Percentiles rank a stretch among this genome's conserved stretches.
Conservation (phyloP, 2,113 vertebrate genomes). For the Phycodurus eques region DNA sequence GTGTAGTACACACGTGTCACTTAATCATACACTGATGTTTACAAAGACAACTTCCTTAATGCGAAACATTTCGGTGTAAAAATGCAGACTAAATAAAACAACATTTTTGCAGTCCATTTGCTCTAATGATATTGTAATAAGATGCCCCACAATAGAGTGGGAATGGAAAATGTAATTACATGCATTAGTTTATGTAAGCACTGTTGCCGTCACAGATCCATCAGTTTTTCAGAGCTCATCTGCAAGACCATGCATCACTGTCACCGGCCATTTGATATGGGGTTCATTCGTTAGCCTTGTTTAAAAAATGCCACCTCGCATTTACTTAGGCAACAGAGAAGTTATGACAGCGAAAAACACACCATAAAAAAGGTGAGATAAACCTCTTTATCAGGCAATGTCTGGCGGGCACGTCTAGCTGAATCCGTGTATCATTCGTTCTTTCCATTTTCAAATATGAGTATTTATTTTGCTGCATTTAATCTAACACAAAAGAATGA, state of each 20-base stretch:
- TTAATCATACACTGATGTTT: slow-evolving; percentile 68
- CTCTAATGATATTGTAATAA: slow-evolving; percentile 99
- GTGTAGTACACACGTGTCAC: background rate
- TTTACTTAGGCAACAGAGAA: slow-evolving; percentile 71
- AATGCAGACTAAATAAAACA: slow-evolving; percentile 58
- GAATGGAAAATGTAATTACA: slow-evolving; percentile 99
- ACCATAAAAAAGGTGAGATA: slow-evolving; percentile 35
- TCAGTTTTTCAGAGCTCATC: slow-evolving; percentile 99
- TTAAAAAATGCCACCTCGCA: slow-evolving; percentile 77
- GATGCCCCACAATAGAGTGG: slow-evolving; percentile 94
- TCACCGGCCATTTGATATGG: slow-evolving; percentile 82
- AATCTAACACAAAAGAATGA: background rate
- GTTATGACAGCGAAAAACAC: slow-evolving; percentile 74
- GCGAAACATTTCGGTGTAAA: background rate
- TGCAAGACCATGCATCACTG: slow-evolving; percentile 98
- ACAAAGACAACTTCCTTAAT: slow-evolving; percentile 45
- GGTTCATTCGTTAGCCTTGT: slow-evolving; percentile 81
- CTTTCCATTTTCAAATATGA: background rate
- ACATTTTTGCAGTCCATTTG: slow-evolving; percentile 80
- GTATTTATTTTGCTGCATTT: background rate
- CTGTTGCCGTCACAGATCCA: slow-evolving; percentile 98
- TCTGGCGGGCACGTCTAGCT: background rate
- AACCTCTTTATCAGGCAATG: background rate
- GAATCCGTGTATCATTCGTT: background rate
- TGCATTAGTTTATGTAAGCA: slow-evolving; percentile 99